Conservation (phyloP, 2,888 invertebrate species). For the Spodoptera picta region DNA sequence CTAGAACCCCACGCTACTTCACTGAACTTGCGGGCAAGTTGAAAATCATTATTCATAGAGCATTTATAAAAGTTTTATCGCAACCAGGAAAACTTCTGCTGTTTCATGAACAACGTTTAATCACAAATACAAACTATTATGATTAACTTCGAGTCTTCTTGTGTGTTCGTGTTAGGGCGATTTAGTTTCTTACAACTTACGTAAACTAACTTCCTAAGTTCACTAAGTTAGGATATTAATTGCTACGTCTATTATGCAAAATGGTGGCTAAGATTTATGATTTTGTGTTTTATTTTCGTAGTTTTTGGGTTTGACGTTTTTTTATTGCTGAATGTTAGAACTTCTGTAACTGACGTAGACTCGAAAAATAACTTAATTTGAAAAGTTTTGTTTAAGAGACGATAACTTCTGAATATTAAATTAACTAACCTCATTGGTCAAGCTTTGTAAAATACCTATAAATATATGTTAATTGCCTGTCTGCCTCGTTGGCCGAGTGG, state of each 20-base stretch:
- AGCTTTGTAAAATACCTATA: no score
- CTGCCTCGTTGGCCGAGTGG: no score
- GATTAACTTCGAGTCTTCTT: slow-evolving; percentile 33
- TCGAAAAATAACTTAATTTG: no score
- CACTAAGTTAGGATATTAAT: slow-evolving; percentile 10
- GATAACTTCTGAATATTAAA: no score
- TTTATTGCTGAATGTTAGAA: no score
- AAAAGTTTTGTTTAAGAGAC: background rate
- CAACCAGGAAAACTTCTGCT: slow-evolving; percentile 19
- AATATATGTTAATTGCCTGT: no score
- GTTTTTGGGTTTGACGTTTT: background rate
- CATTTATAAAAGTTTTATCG: slow-evolving; percentile 16
- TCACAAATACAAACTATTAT: slow-evolving; percentile 47
- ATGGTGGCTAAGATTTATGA: background rate
- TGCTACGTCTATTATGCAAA: background rate
- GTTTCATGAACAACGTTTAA: slow-evolving; percentile 31
- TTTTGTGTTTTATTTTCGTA: background rate
- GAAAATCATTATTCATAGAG: slow-evolving; percentile 32
- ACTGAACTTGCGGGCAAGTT: slow-evolving; percentile 4
- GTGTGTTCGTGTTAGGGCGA: slow-evolving; percentile 36
- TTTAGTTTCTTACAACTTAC: slow-evolving; percentile 41
- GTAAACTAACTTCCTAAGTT: slow-evolving; percentile 23
- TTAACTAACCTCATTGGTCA: no score
- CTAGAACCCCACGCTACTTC: background rate
- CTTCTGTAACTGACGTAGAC: no score